Conservation (phyloP, 2,797 vertebrate genomes). For the Brachyrhaphis roseni region DNA sequence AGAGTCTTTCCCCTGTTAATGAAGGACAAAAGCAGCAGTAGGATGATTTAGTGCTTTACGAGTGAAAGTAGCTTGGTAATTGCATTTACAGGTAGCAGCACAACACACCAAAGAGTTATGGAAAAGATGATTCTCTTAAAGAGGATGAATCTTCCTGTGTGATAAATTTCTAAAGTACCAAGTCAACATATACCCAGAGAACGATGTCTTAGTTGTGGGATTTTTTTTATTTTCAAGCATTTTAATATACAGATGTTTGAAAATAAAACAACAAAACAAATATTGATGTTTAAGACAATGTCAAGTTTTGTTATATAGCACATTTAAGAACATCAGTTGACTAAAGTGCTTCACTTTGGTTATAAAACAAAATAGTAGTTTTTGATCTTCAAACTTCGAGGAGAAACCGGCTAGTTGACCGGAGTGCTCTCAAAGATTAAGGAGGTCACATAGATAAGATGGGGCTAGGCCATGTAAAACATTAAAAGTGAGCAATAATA, state of each 20-base stretch:
- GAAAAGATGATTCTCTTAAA: background rate
- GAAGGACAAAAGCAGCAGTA: background rate
- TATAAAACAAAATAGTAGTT: background rate
- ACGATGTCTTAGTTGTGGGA: background rate
- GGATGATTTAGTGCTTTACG: background rate
- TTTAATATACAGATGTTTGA: background rate
- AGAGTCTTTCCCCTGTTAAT: background rate
- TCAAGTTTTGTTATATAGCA: background rate
- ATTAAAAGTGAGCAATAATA: no score
- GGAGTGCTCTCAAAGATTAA: no score
- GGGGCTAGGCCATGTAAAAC: no score
- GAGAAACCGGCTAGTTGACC: no score
- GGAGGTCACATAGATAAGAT: no score
- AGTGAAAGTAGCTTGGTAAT: background rate
- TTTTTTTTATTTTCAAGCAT: no score
- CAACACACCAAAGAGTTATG: background rate
- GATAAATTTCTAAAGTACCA: background rate
- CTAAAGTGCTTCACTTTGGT: background rate
- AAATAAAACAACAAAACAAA: background rate
- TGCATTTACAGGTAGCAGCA: background rate
- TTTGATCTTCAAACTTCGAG: background rate
- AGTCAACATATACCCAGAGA: background rate
- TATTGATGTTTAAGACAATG: background rate
- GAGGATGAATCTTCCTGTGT: background rate
- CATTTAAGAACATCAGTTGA: background rate